Evolutionary conservation across 2,888 invertebrate genomes (phyloP).

Genomic region (Netelia melanura): DNA sequence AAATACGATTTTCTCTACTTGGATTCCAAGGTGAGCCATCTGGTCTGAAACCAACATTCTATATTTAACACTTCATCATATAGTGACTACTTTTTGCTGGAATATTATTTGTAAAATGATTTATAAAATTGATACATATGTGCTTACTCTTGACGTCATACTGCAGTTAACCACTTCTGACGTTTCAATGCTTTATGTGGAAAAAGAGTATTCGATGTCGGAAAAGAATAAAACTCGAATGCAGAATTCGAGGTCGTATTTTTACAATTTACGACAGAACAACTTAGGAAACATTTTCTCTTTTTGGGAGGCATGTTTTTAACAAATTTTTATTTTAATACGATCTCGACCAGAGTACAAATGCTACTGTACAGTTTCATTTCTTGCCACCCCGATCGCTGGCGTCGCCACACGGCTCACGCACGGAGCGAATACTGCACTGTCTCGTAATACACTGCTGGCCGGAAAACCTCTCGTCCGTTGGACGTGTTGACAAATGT

Average conservation of each 20-base stretch:
- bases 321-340: constrained; percentile 4
- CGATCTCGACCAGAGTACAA: constrained; percentile 9
- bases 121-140: constrained; percentile 7
- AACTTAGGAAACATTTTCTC: constrained; percentile 4
- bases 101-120: constrained; percentile 13
- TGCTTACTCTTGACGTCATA: constrained; percentile 12
- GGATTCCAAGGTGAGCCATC: constrained; percentile 34
- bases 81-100: constrained; percentile 13
- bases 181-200: constrained; percentile 10
- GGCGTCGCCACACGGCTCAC: constrained; percentile 6
- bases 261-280: constrained; percentile 13
- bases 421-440: background rate
- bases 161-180: constrained; percentile 9
- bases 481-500: no score
- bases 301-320: constrained; percentile 8
- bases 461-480: no score
- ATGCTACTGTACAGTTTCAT: constrained; percentile 2
- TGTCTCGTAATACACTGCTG: no score
- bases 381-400: constrained; percentile 13
- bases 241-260: constrained; percentile 11
- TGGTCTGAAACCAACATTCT: constrained; percentile 16
- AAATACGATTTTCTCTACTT: background rate
- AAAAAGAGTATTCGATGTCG: constrained; percentile 9
- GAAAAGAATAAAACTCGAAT: constrained; percentile 14
- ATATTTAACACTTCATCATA: constrained; percentile 4